Base-by-base conservation (phyloP, 2,797 vertebrate species). In the Phylloscopus collybita region DNA sequence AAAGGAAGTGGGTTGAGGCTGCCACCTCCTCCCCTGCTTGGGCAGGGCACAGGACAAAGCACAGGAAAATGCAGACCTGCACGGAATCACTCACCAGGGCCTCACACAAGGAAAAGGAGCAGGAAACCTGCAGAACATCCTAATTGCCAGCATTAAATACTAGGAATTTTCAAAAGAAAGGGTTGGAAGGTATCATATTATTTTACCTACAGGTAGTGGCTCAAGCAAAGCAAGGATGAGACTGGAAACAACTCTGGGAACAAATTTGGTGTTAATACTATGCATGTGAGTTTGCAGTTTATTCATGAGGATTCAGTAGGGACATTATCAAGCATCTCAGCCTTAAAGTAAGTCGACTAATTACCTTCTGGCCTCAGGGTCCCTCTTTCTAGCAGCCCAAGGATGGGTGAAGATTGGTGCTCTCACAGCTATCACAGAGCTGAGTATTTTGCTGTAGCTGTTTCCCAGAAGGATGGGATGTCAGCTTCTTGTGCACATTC, bases 291-390 rank as follows among this genome's bases (percentile, higher is more conserved):
- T 70, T 60, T 11, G 2, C 5, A 34, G 36, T 71, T 92, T 36
- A 17, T 86, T 81, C 26, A 22, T 17, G 30, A 90, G 44, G 38
- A 36, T 47, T 86, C 6, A 3, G n/a, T 5, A 49, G 1, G 11
- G 79, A 91, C 40, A 13, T 87, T 80, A 64, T 25, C 72, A 72
- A 86, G 45, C 18, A 42, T 30, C 49, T 72, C 57, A 65, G 16
- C 53, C 42, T 27, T 53, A 32, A 87, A 74, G 7, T 12, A 40
- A 88, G 23, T 71, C 1, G 2, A 22, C 50, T 92, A 87, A 91
- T 93, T 91, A 78, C 81, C 65, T 86, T 62, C 54, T 59, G 75
- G 81, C 93, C 67, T 86, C 45, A 1, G 74, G 81, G 49, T 49
- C 25, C 61, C 34, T 87, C 45, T 22, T 80, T 23, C 64, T 26